Conservation (phyloP, 1,140 invertebrate genomes). For the Macrotrachela quadricornifera region DNA sequence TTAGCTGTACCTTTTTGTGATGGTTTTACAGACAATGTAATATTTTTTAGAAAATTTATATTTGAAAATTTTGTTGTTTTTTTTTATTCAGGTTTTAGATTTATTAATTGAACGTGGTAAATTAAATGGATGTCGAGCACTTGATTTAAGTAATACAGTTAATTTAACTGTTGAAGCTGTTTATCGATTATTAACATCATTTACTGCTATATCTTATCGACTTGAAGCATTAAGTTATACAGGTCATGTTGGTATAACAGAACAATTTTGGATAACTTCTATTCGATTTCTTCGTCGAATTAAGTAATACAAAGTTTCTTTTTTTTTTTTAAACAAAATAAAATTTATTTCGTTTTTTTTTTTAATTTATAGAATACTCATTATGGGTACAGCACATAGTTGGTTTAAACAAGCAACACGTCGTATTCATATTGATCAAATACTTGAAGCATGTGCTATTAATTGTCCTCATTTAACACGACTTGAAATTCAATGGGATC, state of each 20-base stretch:
- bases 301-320: constrained; percentile 46
- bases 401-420: constrained; percentile 68
- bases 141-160: constrained; percentile 81
- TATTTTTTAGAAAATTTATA: not conserved
- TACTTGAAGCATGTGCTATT: constrained; percentile 88
- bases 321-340: too few relatives aligned
- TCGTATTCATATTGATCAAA: constrained; percentile 61
- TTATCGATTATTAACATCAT: constrained; percentile 63
- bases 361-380: constrained; percentile 49
- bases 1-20: constrained; percentile 83
- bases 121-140: constrained; percentile 45
- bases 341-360: too few relatives aligned
- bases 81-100: too few relatives aligned
- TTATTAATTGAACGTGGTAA: too few relatives aligned
- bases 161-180: constrained; percentile 77
- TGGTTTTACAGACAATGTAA: constrained; percentile 73
- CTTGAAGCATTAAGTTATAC: constrained; percentile 63
- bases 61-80: too few relatives aligned
- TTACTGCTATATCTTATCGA: constrained; percentile 45
- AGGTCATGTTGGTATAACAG: constrained; percentile 89
- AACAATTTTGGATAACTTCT: constrained; percentile 80
- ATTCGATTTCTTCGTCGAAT: constrained; percentile 67
- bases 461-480: constrained; percentile 67
- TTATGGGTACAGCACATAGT: constrained; percentile 86
- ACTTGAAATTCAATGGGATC: constrained; percentile 87